phyloP scores from a whole-genome alignment of 2,888 invertebrate species.

The Nudaria mundana region DNA sequence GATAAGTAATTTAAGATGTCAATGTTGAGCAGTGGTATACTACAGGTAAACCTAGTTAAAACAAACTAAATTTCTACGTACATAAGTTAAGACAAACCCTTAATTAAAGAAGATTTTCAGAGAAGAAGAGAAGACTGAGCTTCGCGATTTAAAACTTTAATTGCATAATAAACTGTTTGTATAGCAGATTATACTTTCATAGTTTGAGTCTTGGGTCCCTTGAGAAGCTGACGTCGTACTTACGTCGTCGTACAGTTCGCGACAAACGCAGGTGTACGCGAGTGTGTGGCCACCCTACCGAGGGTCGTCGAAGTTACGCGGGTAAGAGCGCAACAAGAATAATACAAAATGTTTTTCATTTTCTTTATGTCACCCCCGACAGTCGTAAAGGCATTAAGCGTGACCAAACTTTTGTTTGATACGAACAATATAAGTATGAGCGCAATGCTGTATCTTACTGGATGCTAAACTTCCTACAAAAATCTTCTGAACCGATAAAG shows the following conservation, averaged over 20 bases:
- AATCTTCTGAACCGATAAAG: conserved; percentile 10
- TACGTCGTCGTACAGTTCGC: too few relatives aligned
- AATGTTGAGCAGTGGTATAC: too few relatives aligned
- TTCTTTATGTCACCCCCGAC: conserved; percentile 93
- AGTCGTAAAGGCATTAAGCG: conserved; percentile 94
- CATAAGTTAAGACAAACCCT: too few relatives aligned
- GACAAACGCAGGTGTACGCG: conserved; percentile 37
- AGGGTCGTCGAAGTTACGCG: conserved; percentile 73
- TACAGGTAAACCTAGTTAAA: too few relatives aligned
- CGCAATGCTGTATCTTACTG: conserved; percentile 49
- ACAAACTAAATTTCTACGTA: too few relatives aligned
- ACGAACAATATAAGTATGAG: conserved; percentile 74
- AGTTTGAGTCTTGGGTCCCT: background rate
- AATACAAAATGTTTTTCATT: conserved; percentile 91
- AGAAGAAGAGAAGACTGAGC: too few relatives aligned
- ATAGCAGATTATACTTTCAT: background rate
- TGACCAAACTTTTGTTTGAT: conserved; percentile 88
- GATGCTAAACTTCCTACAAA: conserved; percentile 9
- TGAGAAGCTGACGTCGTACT: background rate
- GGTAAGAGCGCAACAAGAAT: conserved; percentile 81
- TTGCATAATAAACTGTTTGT: background rate
- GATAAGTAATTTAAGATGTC: too few relatives aligned
- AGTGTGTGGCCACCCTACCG: conserved; percentile 49
- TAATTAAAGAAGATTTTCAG: too few relatives aligned
- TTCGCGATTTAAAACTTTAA: background rate